Evolutionary conservation across 2,888 invertebrate species (phyloP), one percentile per base, ranked within the genome.

Genomic region (Harpalus rufipes): DNA sequence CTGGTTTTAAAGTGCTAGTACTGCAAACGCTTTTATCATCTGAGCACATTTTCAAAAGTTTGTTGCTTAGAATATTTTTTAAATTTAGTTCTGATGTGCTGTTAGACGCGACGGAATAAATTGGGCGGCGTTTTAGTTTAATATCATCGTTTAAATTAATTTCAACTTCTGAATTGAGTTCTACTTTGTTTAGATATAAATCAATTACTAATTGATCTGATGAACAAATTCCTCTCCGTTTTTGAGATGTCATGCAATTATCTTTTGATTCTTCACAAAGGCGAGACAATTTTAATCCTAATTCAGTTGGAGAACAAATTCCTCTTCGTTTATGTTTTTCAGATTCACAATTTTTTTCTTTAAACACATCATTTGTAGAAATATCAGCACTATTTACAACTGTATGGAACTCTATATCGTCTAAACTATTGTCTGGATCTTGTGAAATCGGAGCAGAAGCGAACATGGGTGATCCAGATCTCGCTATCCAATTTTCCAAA

Each of bases 191-290:
- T 79, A 92, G 89, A 86, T 91, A 91, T 79, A 92, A 90, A 86
- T 91, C 91, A 74, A 92, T 90, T 87, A 91, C 91, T 14, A 93
- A 88, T 86, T 92, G 93, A 87, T 92, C 92, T 12, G 93, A 91
- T 0, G 93, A 92, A 88, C 93, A 93, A 87, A 93, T 93, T 7
- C 93, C 93, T 82, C 93, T 90, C 2, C 93, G 91, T 89, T 93
- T 93, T 87, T 93, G 92, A 63, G 92, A 89, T 86, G 92, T 92
- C 59, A 92, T 87, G 86, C 90, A 92, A 85, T 90, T 91, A 86
- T 92, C 92, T 82, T 92, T 91, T 7, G 92, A 92, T 86, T 92
- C 92, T 88, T 91, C 86, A 91, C 89, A 85, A 14, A 85, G 82
- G 44, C 85, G 85, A 25, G 81, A 51, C 86, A 92, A 88, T 87